Base-by-base conservation (phyloP, 2,888 invertebrate genomes). In the Candidula unifasciata region DNA sequence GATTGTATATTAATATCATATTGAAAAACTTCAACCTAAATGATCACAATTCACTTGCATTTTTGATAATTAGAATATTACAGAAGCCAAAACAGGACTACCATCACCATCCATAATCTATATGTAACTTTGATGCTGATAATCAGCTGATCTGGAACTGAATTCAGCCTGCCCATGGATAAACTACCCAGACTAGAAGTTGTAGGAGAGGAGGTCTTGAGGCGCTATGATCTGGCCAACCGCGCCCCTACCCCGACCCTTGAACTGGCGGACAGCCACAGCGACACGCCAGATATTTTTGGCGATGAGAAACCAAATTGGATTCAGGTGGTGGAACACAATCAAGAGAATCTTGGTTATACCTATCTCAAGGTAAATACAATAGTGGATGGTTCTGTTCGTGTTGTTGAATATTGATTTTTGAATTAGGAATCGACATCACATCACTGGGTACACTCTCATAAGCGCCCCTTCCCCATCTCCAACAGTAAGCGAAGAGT, bases 151-250 rank as follows among this genome's bases (percentile, higher is more conserved):
- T n/a, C 5, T 6, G n/a, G 21, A 60, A 60, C 60, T n/a, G 60
- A 5, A 21, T 18, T 16, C 21, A 60, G 21, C 71, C 30, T 18
- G 18, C 5, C 71, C n/a, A 78, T 78, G 77, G 78, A 78, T 68
- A 69, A 54, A 21, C 60, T 68, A n/a, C 77, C 83, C 16, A 64
- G 78, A 30, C 57, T 78, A 18, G 78, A 77, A 57, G 69, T 78
- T 13, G 82, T 76, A 0, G 82, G 73, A 8, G 73, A 77, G 27
- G 33, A 79, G 52, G 64, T 73, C 24, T 54, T 64, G 30, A 37
- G 79, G 27, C 83, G 79, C 30, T 44, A 73, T 27, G 83, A 80
- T n/a, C 27, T 79, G 27, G 44, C n/a, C 33, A 54, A 81, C 57
- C 52, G 71, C 2, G 57, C 35, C 57, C 54, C 54, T 1, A 81